Conservation (phyloP, 1,140 invertebrate species). For the Hyposmocoma kahamanoa region DNA sequence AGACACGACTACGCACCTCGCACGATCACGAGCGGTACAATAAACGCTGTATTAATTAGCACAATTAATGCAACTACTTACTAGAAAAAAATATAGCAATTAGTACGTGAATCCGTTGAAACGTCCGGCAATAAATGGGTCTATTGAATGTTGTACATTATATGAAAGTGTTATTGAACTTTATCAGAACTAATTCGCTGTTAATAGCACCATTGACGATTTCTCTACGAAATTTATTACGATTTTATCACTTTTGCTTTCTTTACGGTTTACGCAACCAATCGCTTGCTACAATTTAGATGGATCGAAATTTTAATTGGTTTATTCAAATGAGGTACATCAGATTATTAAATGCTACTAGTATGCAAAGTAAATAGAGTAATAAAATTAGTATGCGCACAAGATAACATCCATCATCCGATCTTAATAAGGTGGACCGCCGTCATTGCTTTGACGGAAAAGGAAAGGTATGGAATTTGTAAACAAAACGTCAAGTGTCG, state of each 20-base stretch:
- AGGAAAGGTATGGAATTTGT: background rate
- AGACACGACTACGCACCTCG: background rate
- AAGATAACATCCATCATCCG: background rate
- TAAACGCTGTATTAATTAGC: slow-evolving; percentile 9
- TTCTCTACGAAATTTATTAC: too few relatives aligned
- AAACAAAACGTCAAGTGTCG: background rate
- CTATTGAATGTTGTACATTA: slow-evolving; percentile 1
- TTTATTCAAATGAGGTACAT: too few relatives aligned
- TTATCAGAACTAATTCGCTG: too few relatives aligned
- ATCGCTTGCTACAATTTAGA: too few relatives aligned
- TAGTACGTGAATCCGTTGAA: slow-evolving; percentile 28
- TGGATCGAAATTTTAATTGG: too few relatives aligned
- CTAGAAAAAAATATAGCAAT: slow-evolving; percentile 23
- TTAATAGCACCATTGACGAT: too few relatives aligned
- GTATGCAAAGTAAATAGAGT: too few relatives aligned
- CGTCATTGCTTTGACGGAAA: background rate
- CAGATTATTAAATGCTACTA: too few relatives aligned
- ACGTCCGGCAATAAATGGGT: slow-evolving; percentile 23
- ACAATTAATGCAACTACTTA: slow-evolving; percentile 1
- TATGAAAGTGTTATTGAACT: too few relatives aligned
- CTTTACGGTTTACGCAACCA: too few relatives aligned
- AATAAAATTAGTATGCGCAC: background rate
- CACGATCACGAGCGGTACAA: background rate
- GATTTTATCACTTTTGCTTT: too few relatives aligned
- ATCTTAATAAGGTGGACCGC: background rate